Conservation (phyloP, 2,797 vertebrate genomes). For the Semaprochilodus insignis region DNA sequence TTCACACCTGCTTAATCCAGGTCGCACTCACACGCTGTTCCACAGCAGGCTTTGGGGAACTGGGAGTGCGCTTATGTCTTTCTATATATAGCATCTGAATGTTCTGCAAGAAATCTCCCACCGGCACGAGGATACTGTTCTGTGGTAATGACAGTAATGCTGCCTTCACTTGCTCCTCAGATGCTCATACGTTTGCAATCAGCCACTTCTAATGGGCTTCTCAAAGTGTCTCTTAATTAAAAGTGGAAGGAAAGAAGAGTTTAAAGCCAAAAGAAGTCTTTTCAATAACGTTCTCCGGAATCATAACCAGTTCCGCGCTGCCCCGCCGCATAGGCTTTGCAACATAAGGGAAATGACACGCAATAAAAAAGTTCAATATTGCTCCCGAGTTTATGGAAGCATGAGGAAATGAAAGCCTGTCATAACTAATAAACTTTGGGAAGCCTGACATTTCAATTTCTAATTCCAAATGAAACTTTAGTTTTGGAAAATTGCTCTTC, state of each 20-base stretch:
- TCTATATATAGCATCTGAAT: conserved; percentile 40
- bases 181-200: not conserved
- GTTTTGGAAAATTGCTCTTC: not conserved
- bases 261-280: not conserved
- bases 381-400: not conserved
- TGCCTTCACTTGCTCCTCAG: not conserved
- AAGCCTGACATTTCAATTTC: not conserved
- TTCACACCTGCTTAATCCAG: conserved; percentile 36
- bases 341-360: not conserved
- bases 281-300: not conserved
- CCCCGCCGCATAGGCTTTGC: not conserved
- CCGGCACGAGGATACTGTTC: not conserved
- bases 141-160: not conserved
- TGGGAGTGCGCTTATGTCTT: conserved; percentile 17
- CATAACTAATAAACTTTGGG: not conserved
- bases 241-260: not conserved
- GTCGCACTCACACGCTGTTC: conserved; percentile 32
- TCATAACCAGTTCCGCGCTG: not conserved
- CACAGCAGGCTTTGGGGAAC: conserved; percentile 31
- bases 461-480: not conserved
- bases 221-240: not conserved
- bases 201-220: not conserved
- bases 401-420: not conserved
- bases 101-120: not conserved
- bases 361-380: not conserved